Percentiles rank a stretch among this genome's conserved stretches.
Evolutionary conservation across 2,113 vertebrate genomes (phyloP).

Genomic region (Fregetta grallaria): DNA sequence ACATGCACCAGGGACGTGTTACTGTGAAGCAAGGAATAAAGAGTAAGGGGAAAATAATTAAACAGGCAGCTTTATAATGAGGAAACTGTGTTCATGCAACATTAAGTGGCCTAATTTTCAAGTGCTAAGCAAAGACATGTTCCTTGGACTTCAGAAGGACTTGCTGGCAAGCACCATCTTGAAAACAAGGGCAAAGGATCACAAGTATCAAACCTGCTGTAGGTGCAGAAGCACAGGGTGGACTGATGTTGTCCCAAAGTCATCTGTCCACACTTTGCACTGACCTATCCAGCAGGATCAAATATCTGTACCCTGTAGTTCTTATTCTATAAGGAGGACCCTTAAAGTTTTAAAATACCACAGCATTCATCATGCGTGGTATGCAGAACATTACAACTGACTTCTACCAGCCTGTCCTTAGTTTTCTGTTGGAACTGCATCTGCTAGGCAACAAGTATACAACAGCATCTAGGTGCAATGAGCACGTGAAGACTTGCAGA

Average conservation of each 20-base stretch:
- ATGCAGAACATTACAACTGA: not conserved
- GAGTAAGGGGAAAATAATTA: constrained; percentile 50
- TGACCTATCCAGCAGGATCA: accelerated
- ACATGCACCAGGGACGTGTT: constrained; percentile 20
- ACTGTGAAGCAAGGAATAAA: not conserved
- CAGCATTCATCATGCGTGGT: not conserved
- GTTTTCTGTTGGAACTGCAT: not conserved
- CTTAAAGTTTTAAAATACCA: not conserved
- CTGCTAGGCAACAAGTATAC: not conserved
- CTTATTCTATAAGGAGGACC: not conserved
- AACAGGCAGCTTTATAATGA: constrained; percentile 43
- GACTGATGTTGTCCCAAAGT: not conserved
- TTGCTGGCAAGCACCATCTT: not conserved
- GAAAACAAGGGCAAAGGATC: not conserved
- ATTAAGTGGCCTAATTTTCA: constrained; percentile 29
- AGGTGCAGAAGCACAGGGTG: not conserved
- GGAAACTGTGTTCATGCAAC: constrained; percentile 29
- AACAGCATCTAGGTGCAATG: accelerated
- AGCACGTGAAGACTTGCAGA: not conserved
- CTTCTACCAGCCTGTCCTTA: not conserved
- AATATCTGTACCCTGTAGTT: not conserved
- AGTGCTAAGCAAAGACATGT: not conserved
- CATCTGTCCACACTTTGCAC: not conserved
- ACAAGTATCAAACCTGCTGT: not conserved
- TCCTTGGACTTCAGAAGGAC: not conserved